These are phyloP conservation scores for Palythoa grandis DNA, from an alignment of 92 coral and sea anemone species.

Conservation along the genomic window DNA sequence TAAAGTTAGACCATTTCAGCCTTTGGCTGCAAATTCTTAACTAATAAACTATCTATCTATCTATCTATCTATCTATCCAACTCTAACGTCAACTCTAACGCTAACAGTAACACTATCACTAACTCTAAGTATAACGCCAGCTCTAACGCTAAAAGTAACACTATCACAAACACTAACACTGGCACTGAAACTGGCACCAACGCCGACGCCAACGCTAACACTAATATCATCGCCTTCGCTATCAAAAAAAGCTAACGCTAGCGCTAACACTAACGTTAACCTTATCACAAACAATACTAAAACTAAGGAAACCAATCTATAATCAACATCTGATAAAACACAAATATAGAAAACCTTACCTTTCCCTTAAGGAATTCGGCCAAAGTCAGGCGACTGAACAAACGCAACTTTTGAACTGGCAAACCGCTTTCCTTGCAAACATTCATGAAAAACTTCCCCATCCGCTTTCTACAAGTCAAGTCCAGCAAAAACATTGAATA, in stretches of 20 bases:
- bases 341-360: conserved; percentile 48
- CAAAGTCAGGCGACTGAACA: conserved; percentile 85
- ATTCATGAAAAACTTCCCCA: conserved; percentile 93
- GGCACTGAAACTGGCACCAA: not conserved
- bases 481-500: not conserved
- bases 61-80: no score
- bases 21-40: no score
- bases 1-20: no score
- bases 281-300: not conserved
- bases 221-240: not conserved
- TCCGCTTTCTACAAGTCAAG: conserved; percentile 68
- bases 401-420: conserved; percentile 77
- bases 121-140: not conserved
- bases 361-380: conserved; percentile 96
- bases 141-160: conserved; percentile 24
- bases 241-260: no score
- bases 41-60: no score
- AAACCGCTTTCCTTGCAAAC: conserved; percentile 87
- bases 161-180: not conserved
- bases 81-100: no score
- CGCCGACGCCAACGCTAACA: not conserved
- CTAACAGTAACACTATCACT: not conserved
- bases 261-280: not conserved
- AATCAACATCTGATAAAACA: not conserved
- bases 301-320: not conserved